phyloP scores from a whole-genome alignment of 2,888 invertebrate species.

The Erebia epiphron region DNA sequence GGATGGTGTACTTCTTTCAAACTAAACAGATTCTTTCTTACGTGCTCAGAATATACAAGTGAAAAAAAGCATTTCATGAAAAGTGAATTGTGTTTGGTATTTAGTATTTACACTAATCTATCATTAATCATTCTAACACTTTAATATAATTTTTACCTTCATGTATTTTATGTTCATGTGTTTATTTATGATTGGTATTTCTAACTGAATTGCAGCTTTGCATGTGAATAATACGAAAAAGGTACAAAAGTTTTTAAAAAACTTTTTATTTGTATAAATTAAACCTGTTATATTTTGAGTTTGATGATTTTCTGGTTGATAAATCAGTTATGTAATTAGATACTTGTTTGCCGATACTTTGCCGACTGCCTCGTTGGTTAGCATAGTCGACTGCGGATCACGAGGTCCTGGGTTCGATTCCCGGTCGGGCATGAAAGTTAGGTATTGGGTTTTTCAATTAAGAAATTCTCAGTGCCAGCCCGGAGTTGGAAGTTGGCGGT shows the following conservation, averaged over 20 bases:
- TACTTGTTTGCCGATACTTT: too few relatives aligned
- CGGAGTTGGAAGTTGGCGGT: too few relatives aligned
- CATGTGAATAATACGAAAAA: conserved; percentile 4
- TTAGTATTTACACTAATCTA: not conserved
- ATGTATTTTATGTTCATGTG: not conserved
- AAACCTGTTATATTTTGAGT: not conserved
- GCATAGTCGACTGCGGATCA: too few relatives aligned
- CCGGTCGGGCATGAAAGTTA: too few relatives aligned
- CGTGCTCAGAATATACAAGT: conserved; percentile 14
- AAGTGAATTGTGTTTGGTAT: not conserved
- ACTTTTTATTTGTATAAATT: not conserved
- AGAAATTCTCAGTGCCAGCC: too few relatives aligned
- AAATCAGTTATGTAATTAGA: too few relatives aligned
- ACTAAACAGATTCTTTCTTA: not conserved
- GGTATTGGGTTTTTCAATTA: too few relatives aligned
- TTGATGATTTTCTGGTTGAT: not conserved
- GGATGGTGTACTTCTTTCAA: not conserved
- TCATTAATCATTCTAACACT: conserved; percentile 10
- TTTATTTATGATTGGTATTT: not conserved
- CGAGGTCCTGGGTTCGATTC: too few relatives aligned
- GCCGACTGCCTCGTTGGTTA: too few relatives aligned
- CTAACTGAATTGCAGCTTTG: not conserved
- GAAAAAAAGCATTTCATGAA: not conserved
- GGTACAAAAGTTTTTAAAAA: not conserved
- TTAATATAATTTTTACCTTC: not conserved